Conservation (phyloP, 2,888 invertebrate species). For the Sepiola atlantica region DNA sequence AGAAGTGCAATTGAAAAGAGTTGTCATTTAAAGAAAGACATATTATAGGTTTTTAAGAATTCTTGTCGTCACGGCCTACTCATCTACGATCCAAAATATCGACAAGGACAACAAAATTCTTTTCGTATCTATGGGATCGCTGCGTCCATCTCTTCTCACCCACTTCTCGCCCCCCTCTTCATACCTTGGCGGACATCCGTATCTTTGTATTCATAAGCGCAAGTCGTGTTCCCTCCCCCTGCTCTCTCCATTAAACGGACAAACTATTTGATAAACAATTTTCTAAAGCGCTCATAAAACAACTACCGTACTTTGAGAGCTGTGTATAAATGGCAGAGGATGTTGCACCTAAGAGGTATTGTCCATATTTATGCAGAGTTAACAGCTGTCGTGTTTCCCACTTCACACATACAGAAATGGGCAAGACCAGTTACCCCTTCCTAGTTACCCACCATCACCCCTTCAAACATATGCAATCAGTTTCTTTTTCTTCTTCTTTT, state of each 20-base stretch:
- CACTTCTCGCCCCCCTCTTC: not conserved
- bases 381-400: not conserved
- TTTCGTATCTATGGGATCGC: not conserved
- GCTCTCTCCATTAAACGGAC: not conserved
- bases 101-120: not conserved
- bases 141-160: not conserved
- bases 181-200: not conserved
- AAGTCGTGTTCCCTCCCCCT: not conserved
- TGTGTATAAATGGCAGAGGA: not conserved
- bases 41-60: not conserved
- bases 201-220: not conserved
- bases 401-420: not conserved
- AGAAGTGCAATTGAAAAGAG: not conserved
- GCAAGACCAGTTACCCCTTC: not conserved
- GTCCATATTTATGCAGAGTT: not conserved
- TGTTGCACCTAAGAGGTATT: not conserved
- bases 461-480: too few species aligned
- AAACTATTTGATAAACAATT: not conserved
- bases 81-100: not conserved
- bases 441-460: too few species aligned
- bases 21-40: not conserved
- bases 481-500: too few species aligned
- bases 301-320: not conserved
- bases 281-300: not conserved
- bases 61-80: not conserved